Evolutionary conservation across 2,113 vertebrate genomes (phyloP), one percentile per base, ranked within the genome.

Genomic region (Spea bombifrons): DNA sequence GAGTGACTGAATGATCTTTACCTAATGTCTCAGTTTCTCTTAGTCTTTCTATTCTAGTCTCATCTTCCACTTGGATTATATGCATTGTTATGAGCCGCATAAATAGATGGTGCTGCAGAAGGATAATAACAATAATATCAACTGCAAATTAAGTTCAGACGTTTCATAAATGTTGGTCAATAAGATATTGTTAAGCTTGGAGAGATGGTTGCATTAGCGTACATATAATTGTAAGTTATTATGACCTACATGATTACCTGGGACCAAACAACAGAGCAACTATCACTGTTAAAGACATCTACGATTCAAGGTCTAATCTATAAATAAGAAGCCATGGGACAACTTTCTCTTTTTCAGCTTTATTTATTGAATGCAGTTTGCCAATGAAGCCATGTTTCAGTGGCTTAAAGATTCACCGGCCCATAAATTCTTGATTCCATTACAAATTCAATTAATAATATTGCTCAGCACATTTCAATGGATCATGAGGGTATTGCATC

Each of bases 361-460:
- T 59, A 59, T 59, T 59, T 59, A 59, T 59, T 59, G 55, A 5
- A 13, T 13, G 12, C 55, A 4, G 55, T 59, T 59, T 59, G 55
- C 55, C 55, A 59, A 59, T 59, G 55, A 59, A 59, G 55, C 55
- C 15, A 13, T 59, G 55, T 59, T 59, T 59, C 55, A 9, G 55
- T 59, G 55, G 55, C 10, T 9, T 59, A 8, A 13, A 12, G 8
- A 59, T 59, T 59, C 55, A 13, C 12, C 15, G 15, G 55, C 9
- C 15, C 55, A 59, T 59, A 59, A 59, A 59, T 59, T 59, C 55
- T 59, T 59, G 55, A 59, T 59, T 59, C 55, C 55, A 59, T 59
- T 59, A 59, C 55, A 59, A 59, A 59, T 59, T 59, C 55, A 59
- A 59, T 59, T 59, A 59, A 59, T 59, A 59, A 59, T 59, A 59